Evolutionary conservation across 92 coral and sea anemone genomes (phyloP).

Genomic region (Galaxea fascicularis): DNA sequence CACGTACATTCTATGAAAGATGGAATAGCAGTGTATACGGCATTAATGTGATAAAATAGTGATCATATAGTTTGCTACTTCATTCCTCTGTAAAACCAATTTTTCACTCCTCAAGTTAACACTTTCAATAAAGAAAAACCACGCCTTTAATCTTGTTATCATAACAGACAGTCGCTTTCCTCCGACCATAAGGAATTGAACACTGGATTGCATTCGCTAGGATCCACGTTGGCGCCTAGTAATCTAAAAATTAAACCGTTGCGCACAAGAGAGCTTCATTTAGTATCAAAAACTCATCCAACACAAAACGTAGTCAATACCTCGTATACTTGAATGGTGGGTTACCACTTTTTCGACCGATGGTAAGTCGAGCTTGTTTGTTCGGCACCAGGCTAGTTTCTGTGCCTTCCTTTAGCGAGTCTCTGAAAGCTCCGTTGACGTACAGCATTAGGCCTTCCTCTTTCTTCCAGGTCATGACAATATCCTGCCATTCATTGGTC

Average conservation of each 20-base stretch:
- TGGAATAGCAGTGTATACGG: background rate
- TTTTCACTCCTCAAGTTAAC: too few species aligned
- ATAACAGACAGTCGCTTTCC: too few species aligned
- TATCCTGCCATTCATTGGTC: slow-evolving; percentile 97
- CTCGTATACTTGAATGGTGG: slow-evolving; percentile 93
- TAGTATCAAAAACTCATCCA: background rate
- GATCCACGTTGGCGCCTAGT: too few species aligned
- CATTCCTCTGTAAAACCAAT: too few species aligned
- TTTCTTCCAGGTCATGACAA: slow-evolving; percentile 96
- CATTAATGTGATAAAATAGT: too few species aligned
- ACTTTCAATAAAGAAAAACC: too few species aligned
- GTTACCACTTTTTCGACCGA: slow-evolving; percentile 94
- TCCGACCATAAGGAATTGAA: too few species aligned
- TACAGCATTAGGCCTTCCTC: slow-evolving; percentile 93
- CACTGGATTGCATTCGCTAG: too few species aligned
- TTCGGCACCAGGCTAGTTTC: slow-evolving; percentile 82
- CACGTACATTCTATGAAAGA: slow-evolving; percentile 79
- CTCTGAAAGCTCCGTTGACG: slow-evolving; percentile 99
- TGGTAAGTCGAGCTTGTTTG: slow-evolving; percentile 93
- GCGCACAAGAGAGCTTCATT: background rate
- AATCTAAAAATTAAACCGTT: too few species aligned
- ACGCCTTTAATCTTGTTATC: too few species aligned
- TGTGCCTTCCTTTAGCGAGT: slow-evolving; percentile 84
- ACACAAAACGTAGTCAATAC: slow-evolving; percentile 35
- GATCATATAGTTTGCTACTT: too few species aligned